These are phyloP conservation scores for Drosophila mettleri DNA, from an alignment of 2,888 invertebrate species.

Conservation along the genomic window DNA sequence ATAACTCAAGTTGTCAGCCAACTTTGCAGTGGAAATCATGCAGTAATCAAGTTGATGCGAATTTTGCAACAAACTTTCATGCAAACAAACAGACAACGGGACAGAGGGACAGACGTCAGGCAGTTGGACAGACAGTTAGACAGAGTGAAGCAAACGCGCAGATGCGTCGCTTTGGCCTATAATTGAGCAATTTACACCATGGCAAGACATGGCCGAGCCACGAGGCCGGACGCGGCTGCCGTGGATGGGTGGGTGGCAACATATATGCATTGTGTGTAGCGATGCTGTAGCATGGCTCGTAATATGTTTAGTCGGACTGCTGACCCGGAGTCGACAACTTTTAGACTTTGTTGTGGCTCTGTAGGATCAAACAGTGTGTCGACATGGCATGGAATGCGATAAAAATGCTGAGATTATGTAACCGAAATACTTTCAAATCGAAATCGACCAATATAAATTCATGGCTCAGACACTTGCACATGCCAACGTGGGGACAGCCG, in stretches of 20 bases:
- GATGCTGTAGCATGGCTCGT: background rate
- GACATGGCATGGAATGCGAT: constrained; percentile 68
- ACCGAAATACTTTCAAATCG: constrained; percentile 78
- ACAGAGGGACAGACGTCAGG: background rate
- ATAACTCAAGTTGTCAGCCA: constrained; percentile 51
- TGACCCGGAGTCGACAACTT: constrained; percentile 32
- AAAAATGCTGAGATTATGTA: constrained; percentile 75
- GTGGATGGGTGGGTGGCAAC: no score
- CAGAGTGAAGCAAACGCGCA: constrained; percentile 6
- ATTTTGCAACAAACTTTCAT: constrained; percentile 53
- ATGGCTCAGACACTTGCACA: constrained; percentile 76
- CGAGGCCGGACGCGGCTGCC: background rate
- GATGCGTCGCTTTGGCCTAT: constrained; percentile 56
- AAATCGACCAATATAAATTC: constrained; percentile 80
- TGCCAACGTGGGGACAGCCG: constrained; percentile 47
- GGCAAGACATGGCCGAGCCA: constrained; percentile 57
- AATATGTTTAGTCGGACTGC: constrained; percentile 14
- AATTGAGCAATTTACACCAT: constrained; percentile 78
- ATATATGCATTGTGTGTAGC: background rate
- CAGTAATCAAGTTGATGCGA: constrained; percentile 69
- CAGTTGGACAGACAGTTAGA: background rate
- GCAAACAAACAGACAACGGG: constrained; percentile 19
- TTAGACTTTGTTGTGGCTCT: constrained; percentile 29
- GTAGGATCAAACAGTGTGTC: constrained; percentile 64
- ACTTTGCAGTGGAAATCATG: constrained; percentile 41